Evolutionary conservation across 2,888 invertebrate genomes (phyloP).

Genomic region (Acanthococcus lagerstroemiae): DNA sequence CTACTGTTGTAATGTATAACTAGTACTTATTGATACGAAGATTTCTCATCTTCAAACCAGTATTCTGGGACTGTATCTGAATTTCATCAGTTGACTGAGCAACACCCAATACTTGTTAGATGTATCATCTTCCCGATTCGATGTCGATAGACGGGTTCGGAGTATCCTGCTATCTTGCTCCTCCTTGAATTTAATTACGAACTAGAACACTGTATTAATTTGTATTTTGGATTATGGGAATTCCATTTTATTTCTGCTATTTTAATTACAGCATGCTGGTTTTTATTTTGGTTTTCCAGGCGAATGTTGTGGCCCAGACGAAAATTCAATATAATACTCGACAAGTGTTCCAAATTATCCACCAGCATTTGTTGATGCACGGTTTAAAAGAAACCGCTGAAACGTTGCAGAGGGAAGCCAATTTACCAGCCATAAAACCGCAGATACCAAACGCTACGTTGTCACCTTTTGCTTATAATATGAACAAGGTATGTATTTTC

Average conservation of each 20-base stretch:
- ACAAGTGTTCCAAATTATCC: conserved; percentile 83
- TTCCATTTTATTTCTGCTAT: background rate
- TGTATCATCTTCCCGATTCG: no score
- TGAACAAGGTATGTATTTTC: conserved; percentile 12
- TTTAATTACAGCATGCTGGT: no score
- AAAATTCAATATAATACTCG: conserved; percentile 88
- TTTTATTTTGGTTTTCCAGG: conserved; percentile 44
- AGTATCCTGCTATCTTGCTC: no score
- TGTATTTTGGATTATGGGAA: conserved; percentile 2
- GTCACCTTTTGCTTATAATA: conserved; percentile 43
- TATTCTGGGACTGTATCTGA: no score
- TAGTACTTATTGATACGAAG: no score
- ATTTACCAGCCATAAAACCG: conserved; percentile 49
- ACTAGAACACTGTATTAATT: background rate
- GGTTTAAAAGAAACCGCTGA: conserved; percentile 65
- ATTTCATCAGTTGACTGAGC: no score
- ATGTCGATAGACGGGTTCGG: background rate
- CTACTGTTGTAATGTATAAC: no score
- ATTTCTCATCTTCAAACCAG: no score
- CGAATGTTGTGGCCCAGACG: conserved; percentile 92
- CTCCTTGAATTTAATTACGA: no score
- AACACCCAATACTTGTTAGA: no score
- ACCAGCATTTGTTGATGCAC: conserved; percentile 70
- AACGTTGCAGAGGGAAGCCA: conserved; percentile 65
- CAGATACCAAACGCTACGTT: conserved; percentile 40